Evolutionary conservation across 2,797 vertebrate genomes (phyloP).

Genomic region (Pipistrellus pipistrellus): DNA sequence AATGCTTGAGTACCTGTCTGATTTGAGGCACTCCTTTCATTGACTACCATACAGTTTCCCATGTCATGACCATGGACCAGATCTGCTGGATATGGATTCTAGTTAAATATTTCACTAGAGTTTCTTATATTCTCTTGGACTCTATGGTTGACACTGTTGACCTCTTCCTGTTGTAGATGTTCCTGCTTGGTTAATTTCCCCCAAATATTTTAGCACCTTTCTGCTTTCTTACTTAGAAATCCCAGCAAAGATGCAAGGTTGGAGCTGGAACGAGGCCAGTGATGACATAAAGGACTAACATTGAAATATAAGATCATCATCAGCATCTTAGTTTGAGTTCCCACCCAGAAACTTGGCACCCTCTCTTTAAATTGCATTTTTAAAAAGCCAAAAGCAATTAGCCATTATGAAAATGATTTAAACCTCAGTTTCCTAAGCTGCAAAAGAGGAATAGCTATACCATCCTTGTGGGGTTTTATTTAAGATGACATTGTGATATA

Average conservation of each 20-base stretch:
- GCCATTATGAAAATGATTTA: conserved; percentile 19
- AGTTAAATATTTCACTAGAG: not conserved
- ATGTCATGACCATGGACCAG: not conserved
- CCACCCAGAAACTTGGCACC: conserved; percentile 72
- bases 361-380: not conserved
- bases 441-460: not conserved
- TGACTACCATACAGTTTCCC: fast-evolving
- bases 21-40: not conserved
- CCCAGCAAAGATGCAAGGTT: not conserved
- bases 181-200: not conserved
- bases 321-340: conserved; percentile 7
- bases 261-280: not conserved
- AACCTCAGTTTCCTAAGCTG: conserved; percentile 44
- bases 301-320: not conserved
- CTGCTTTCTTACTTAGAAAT: conserved; percentile 50
- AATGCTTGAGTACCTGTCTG: not conserved
- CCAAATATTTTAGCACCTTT: conserved; percentile 17
- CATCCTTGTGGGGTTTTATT: conserved; percentile 11
- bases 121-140: not conserved
- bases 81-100: not conserved
- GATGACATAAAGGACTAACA: conserved; percentile 9
- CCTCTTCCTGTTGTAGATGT: not conserved
- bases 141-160: not conserved
- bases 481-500: not conserved
- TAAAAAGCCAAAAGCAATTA: conserved; percentile 27